Evolutionary conservation across 2,888 invertebrate genomes (phyloP).

Genomic region (Chloroclysta siterata): DNA sequence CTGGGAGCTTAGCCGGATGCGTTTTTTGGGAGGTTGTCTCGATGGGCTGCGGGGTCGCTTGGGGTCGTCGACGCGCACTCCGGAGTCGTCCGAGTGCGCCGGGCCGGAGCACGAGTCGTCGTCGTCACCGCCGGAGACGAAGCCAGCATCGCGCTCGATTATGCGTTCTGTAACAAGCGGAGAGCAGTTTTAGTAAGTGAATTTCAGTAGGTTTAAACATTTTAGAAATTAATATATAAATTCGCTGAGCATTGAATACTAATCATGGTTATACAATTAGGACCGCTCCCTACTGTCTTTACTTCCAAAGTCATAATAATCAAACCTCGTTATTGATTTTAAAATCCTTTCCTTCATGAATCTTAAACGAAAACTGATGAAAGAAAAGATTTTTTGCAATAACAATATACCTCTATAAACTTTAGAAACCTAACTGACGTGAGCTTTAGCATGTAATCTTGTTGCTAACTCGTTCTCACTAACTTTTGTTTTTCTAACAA

Average conservation of each 20-base stretch:
- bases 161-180: constrained; percentile 82
- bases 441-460: constrained; percentile 3
- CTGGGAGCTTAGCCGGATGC: constrained; percentile 83
- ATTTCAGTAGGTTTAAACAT: no score
- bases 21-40: constrained; percentile 88
- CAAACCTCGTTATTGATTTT: neutral
- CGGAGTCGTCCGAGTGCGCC: constrained; percentile 82
- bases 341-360: neutral
- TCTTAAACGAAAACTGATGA: neutral
- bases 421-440: neutral
- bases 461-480: constrained; percentile 25
- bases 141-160: constrained; percentile 88
- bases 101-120: constrained; percentile 85
- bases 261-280: no score
- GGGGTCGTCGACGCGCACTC: constrained; percentile 72
- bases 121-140: constrained; percentile 90
- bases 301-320: no score
- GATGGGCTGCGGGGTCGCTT: constrained; percentile 81
- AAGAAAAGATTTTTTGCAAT: neutral
- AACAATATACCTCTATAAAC: constrained; percentile 1
- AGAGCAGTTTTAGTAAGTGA: constrained; percentile 29
- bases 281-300: no score
- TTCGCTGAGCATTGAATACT: no score
- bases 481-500: constrained; percentile 48
- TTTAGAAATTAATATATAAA: no score